Evolutionary conservation across 1,140 invertebrate species (phyloP), one percentile per base, ranked within the genome.

Genomic region (Saxidomus purpurata): DNA sequence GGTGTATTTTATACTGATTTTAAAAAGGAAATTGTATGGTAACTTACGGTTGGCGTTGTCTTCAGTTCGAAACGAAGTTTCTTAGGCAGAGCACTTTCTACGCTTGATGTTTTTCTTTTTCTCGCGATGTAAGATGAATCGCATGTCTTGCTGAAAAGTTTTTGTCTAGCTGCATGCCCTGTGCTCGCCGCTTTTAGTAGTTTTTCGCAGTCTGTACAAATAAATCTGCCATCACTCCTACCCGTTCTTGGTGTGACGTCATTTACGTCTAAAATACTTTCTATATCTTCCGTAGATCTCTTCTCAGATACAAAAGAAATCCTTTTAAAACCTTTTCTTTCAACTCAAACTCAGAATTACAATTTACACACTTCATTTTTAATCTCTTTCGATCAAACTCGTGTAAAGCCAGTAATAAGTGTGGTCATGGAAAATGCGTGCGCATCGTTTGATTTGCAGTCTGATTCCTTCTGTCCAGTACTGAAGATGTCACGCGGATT

Each of bases 341-440:
- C n/a, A 15, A 19, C 17, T 52, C 47, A 52, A 79, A 79, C 28
- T 31, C 15, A 17, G 19, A 25, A n/a, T 79, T 79, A 36, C 76
- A 79, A 22, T 47, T 79, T 19, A 49, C 76, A 52, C 76, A 79
- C 19, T n/a, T 11, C 76, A 79, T 79, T 38, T 38, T 40, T 40
- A 38, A 38, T 38, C 34, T 38, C 74, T 38, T 19, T 38, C 19
- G 15, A 22, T 77, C n/a, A 15, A 22, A 40, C 34, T 40, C n/a
- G 17, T 25, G 15, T 77, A 38, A 11, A n/a, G 17, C n/a, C 38
- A n/a, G 22, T 22, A 31, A 49, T 8, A 49, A n/a, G 76, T 47
- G 28, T 79, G 28, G 43, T 43, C 15, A 43, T 43, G 43, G 4
- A 43, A 43, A 8, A 43, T 43, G 15, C 15, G 15, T 15, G 43